Evolutionary conservation across 1,140 invertebrate genomes (phyloP), one percentile per base, ranked within the genome.

Genomic region (Hyles vespertilio): DNA sequence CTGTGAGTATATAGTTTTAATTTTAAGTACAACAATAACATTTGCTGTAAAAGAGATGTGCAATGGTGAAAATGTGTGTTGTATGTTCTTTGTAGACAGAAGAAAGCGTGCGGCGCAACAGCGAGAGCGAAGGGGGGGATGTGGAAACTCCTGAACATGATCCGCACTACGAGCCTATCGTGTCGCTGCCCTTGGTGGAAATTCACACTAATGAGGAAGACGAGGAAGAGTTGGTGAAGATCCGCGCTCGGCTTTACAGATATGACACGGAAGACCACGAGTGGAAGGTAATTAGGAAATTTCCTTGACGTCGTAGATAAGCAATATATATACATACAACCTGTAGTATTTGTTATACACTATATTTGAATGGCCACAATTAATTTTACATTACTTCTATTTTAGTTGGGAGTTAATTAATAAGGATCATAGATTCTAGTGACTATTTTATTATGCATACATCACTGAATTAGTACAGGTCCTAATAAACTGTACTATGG

Each of bases 201-300:
- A 84, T 95, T n/a, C 92, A 92, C 4, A 95, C 93, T 9, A 93
- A 95, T 63, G 96, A 97, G 82, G 96, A 96, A 75, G 92, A 96
- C 64, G 95, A 96, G 79, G 90, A 91, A 46, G 93, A 93, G 77
- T 77, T 97, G 66, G 90, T 95, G 7, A 94, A 94, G 90, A 80
- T 96, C 90, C 90, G 91, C 34, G 90, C 90, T 3, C 88, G 90
- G 63, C 82, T 92, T 40, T 92, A 91, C 69, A 84, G 91, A 76
- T 92, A 91, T 63, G 91, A 91, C 63, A 87, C 84, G 45, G 77
- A 69, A 12, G 87, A 88, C 64, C 89, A 90, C 51, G 91, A 92
- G 76, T 92, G 92, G 91, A 97, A 96, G 89, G 91, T 91, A 70
- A 59, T 6, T 54, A 22, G 36, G 36, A 40, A 40, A 40, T 5